phyloP scores from a whole-genome alignment of 2,888 invertebrate genomes.

The Macroteleia sp. region DNA sequence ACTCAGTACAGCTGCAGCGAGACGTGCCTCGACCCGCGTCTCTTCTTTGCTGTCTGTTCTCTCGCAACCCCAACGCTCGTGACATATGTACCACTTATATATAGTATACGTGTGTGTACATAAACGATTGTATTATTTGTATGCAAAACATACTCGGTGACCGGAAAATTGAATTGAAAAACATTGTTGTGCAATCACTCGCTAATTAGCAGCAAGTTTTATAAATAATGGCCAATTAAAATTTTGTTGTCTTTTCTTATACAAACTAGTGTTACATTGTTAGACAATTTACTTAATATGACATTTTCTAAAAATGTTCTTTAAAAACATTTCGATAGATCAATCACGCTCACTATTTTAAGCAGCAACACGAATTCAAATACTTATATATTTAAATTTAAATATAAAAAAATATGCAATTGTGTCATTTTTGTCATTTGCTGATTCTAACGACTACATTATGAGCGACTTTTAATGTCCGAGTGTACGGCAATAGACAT shows the following conservation, averaged over 20 bases:
- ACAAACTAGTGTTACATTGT: too few species aligned
- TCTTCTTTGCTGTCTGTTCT: constrained; percentile 40
- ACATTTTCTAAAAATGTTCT: too few species aligned
- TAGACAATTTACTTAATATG: too few species aligned
- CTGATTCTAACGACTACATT: too few species aligned
- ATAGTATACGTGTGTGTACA: constrained; percentile 1
- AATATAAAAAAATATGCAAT: too few species aligned
- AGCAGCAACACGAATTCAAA: too few species aligned
- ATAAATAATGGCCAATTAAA: neutral
- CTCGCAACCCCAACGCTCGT: constrained; percentile 36
- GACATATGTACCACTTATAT: constrained; percentile 42
- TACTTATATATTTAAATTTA: too few species aligned
- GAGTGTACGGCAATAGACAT: constrained; percentile 37
- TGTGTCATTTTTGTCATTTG: too few species aligned
- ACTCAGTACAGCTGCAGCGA: constrained; percentile 31
- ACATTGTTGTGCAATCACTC: neutral
- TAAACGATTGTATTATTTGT: constrained; percentile 9
- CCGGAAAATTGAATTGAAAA: neutral
- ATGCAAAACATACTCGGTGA: constrained; percentile 29
- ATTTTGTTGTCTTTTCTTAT: too few species aligned
- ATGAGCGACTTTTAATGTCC: too few species aligned
- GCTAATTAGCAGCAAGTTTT: neutral
- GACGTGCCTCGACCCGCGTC: constrained; percentile 35
- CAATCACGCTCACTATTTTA: too few species aligned
- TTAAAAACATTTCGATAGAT: too few species aligned